Evolutionary conservation across 2,113 vertebrate genomes (phyloP), one percentile per base, ranked within the genome.

Genomic region (Rhinichthys klamathensis): DNA sequence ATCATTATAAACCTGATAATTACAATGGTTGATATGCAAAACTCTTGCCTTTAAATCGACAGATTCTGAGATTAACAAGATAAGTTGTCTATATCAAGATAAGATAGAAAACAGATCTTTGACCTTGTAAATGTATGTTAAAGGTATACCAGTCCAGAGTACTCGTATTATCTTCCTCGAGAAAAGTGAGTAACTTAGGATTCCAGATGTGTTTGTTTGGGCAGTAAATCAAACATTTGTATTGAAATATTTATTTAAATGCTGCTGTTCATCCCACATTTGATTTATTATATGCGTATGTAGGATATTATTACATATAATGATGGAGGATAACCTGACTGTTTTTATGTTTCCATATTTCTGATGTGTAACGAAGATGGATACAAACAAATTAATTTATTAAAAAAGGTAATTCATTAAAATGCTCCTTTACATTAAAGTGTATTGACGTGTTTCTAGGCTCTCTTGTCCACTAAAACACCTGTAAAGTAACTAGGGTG

Each of bases 401-500:
- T n/a, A 16, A 67, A 3, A 35, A 21, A 6, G 30, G 3, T 32
- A 32, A 69, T 32, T 67, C 15, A 67, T 69, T 38, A 38, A 38
- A 38, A 38, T 70, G 32, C 67, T 70, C 18, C 18, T 70, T 70
- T 38, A 70, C 9, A 61, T 41, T 38, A 41, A 61, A 79, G 27
- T 0, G 12, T 35, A 25, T 38, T 8, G 61, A 30, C 6, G 21
- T 6, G 18, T 67, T 49, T 49, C 25, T 11, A 3, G 8, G 44
- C 9, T 21, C 67, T 81, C 41, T 21, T 32, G 30, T 25, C 13
- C 61, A 51, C 38, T 21, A 21, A 65, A 30, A 30, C 46, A 44
- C 38, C 2, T 46, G 30, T 56, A n/a, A 79, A 69, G 60, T 27
- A 79, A 56, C 63, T 15, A 60, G 75, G 75, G 84, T 18, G 49